Evolutionary conservation across 2,113 vertebrate genomes (phyloP).

Genomic region (Taurulus bubalis): DNA sequence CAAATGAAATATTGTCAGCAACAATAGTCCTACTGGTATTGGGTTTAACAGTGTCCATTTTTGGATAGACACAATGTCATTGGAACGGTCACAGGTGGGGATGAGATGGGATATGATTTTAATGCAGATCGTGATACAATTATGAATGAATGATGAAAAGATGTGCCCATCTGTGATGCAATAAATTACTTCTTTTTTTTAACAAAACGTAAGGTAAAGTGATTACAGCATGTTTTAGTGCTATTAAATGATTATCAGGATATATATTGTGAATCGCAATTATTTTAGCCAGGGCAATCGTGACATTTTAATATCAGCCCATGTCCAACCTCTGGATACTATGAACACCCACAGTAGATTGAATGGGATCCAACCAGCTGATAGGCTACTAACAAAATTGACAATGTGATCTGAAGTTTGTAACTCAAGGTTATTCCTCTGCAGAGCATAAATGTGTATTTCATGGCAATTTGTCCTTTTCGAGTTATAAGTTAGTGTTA

Average conservation of each 20-base stretch:
- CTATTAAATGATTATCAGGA: too few relatives aligned
- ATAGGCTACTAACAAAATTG: not conserved
- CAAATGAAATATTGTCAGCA: not conserved
- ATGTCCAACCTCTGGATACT: not conserved
- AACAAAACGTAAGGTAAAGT: too few relatives aligned
- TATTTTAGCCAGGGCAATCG: too few relatives aligned
- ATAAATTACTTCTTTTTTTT: too few relatives aligned
- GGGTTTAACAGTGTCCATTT: not conserved
- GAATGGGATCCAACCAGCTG: not conserved
- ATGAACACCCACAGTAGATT: not conserved
- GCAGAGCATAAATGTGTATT: not conserved
- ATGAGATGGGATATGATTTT: not conserved
- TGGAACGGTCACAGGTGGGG: not conserved
- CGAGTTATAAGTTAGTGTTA: not conserved
- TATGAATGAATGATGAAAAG: too few relatives aligned
- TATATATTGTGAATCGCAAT: too few relatives aligned
- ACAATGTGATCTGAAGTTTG: not conserved
- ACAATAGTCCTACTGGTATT: not conserved
- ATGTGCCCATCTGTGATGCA: too few relatives aligned
- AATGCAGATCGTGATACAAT: too few relatives aligned
- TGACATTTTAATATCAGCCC: too few relatives aligned
- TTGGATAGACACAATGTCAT: not conserved
- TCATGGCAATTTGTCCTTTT: not conserved
- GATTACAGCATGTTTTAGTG: too few relatives aligned
- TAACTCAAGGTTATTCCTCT: not conserved